Percentiles rank a stretch among this genome's conserved stretches.
These are phyloP conservation scores for Procambarus virginalis DNA, from an alignment of 1,140 invertebrate genomes.

Conservation along the genomic window DNA sequence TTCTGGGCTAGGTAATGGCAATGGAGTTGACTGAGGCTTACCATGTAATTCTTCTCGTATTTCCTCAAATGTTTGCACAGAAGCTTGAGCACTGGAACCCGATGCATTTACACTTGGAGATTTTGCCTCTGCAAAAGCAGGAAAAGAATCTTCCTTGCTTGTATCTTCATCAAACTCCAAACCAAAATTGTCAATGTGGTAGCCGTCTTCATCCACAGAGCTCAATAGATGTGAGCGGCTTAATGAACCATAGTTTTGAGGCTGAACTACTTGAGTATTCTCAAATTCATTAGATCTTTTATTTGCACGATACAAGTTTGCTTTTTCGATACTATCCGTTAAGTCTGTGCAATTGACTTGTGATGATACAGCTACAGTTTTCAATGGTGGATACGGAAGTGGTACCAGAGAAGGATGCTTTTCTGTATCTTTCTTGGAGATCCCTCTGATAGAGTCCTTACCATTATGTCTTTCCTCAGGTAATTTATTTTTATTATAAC, in stretches of 20 bases:
- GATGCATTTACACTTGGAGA: neutral
- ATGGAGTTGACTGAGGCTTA: neutral
- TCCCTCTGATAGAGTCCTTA: neutral
- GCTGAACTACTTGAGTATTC: slow-evolving; percentile 21
- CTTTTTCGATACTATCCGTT: neutral
- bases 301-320: neutral
- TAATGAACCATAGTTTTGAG: slow-evolving; percentile 60
- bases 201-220: slow-evolving; percentile 68
- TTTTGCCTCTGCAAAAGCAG: slow-evolving; percentile 2
- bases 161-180: slow-evolving; percentile 42
- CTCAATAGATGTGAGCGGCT: slow-evolving; percentile 56
- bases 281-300: neutral
- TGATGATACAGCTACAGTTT: slow-evolving; percentile 31
- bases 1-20: neutral
- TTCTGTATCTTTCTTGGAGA: neutral
- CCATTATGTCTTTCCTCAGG: neutral
- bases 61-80: neutral
- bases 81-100: neutral
- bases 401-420: neutral
- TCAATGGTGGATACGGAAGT: slow-evolving; percentile 17
- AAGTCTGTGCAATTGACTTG: slow-evolving; percentile 14
- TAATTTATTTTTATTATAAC: neutral
- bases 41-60: neutral
- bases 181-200: slow-evolving; percentile 66
- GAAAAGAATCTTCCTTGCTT: slow-evolving; percentile 1